A percentile compares a stretch with the other conserved stretches of the same genome.
These are phyloP conservation scores for Agonopterix heracliana DNA, from an alignment of 2,888 invertebrate genomes.

Conservation along the genomic window DNA sequence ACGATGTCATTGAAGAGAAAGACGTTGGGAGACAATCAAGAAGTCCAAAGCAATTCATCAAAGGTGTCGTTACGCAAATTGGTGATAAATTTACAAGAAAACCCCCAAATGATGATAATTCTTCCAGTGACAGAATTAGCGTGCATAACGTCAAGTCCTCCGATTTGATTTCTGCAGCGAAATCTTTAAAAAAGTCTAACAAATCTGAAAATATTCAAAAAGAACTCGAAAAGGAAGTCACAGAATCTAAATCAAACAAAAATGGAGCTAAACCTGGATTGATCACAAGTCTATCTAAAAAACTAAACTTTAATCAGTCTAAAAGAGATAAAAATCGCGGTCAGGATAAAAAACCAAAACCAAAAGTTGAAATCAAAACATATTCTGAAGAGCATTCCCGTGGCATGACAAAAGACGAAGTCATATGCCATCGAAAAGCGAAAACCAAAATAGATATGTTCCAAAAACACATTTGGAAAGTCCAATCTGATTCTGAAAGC, in stretches of 20 bases:
- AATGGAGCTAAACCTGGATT: conserved; percentile 41
- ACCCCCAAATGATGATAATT: conserved; percentile 20
- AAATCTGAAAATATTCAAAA: conserved; percentile 19
- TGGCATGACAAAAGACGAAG: conserved; percentile 55
- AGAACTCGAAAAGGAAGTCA: conserved; percentile 13
- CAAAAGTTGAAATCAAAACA: conserved; percentile 61
- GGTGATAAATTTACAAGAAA: conserved; percentile 42
- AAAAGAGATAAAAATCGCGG: conserved; percentile 45
- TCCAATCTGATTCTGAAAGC: conserved; percentile 56
- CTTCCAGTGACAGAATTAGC: conserved; percentile 37
- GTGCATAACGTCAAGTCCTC: conserved; percentile 53
- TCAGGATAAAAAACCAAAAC: conserved; percentile 40
- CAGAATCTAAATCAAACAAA: conserved; percentile 25
- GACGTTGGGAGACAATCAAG: conserved; percentile 31
- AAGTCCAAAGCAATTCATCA: conserved; percentile 46
- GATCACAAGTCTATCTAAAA: conserved; percentile 55
- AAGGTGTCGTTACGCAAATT: conserved; percentile 41
- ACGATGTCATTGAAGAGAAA: conserved; percentile 14
- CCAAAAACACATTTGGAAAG: conserved; percentile 62
- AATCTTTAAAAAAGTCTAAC: conserved; percentile 37
- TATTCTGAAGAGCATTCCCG: conserved; percentile 53
- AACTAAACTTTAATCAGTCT: conserved; percentile 55
- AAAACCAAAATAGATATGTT: conserved; percentile 69
- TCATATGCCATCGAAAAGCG: conserved; percentile 60
- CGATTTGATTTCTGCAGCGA: conserved; percentile 48